Percentiles rank a stretch among this genome's conserved stretches.
Evolutionary conservation across 2,888 invertebrate genomes (phyloP).

Genomic region (Mycogona germanica): DNA sequence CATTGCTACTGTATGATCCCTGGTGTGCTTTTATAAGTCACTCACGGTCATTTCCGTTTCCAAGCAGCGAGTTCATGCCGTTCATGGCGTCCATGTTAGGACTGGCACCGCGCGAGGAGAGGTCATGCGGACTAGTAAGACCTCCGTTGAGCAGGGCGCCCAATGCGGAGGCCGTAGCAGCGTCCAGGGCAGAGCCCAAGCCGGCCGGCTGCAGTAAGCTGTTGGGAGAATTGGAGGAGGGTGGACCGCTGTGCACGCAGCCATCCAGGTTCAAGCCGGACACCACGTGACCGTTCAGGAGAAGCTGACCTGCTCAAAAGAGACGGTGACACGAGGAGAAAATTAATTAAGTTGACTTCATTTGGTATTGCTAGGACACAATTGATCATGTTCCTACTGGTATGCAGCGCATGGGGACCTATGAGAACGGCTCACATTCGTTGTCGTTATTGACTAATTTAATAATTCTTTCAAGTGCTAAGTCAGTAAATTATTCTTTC

Average conservation of each 20-base stretch:
- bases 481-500: too few species aligned
- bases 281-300: constrained; percentile 31
- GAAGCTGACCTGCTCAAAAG: constrained; percentile 30
- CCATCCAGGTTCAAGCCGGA: constrained; percentile 29
- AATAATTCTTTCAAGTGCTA: too few species aligned
- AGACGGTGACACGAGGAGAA: neutral
- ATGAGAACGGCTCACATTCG: too few species aligned
- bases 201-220: constrained; percentile 20
- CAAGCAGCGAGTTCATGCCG: constrained; percentile 7
- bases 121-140: constrained; percentile 9
- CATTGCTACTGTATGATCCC: too few species aligned
- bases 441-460: too few species aligned
- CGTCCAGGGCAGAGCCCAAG: constrained; percentile 18
- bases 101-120: constrained; percentile 18
- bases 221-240: constrained; percentile 22
- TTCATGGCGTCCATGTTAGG: constrained; percentile 20
- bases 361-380: neutral
- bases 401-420: too few species aligned
- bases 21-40: neutral
- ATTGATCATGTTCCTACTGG: too few species aligned
- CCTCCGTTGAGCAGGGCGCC: constrained; percentile 21
- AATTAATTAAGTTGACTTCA: constrained; percentile 5
- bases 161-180: constrained; percentile 17
- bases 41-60: neutral
- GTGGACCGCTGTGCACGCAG: constrained; percentile 23